A percentile compares a stretch with the other conserved stretches of the same genome.
phyloP scores from a whole-genome alignment of 2,113 vertebrate genomes.

The Phaetusa simplex region DNA sequence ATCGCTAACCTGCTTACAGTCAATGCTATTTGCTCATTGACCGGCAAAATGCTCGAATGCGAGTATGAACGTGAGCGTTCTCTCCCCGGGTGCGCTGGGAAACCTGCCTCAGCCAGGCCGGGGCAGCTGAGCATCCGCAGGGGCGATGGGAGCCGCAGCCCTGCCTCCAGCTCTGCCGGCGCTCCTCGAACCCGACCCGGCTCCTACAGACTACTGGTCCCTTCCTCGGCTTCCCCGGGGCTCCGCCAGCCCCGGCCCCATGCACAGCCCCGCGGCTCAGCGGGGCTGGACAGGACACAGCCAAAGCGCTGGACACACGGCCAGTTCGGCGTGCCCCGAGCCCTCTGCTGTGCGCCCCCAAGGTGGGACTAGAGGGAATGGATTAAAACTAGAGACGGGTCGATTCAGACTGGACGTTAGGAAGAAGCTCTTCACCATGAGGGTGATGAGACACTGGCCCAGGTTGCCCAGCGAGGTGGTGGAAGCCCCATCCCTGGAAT shows the following conservation, averaged over 20 bases:
- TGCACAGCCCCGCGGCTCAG: accelerated
- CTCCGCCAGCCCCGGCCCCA: not conserved
- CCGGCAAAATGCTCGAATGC: not conserved
- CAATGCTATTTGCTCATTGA: not conserved
- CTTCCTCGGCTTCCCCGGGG: accelerated
- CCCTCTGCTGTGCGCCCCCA: too few species aligned
- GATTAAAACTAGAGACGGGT: too few species aligned
- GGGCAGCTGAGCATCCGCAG: not conserved
- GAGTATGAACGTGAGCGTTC: accelerated
- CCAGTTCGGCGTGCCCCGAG: accelerated
- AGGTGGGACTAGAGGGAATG: too few species aligned
- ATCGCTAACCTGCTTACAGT: not conserved
- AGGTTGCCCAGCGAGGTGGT: too few species aligned
- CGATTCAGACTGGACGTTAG: too few species aligned
- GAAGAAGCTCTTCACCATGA: too few species aligned
- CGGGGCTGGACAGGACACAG: accelerated
- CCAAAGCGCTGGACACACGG: accelerated
- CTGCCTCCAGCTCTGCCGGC: not conserved
- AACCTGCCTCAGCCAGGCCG: not conserved
- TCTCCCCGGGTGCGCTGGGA: not conserved
- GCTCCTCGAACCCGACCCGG: accelerated
- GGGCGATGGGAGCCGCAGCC: accelerated
- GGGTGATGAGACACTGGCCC: too few species aligned
- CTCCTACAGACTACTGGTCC: accelerated
- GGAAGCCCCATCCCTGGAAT: too few species aligned